Base-by-base conservation (phyloP, 1,140 invertebrate genomes). In the Tetramorium parvispinum region DNA sequence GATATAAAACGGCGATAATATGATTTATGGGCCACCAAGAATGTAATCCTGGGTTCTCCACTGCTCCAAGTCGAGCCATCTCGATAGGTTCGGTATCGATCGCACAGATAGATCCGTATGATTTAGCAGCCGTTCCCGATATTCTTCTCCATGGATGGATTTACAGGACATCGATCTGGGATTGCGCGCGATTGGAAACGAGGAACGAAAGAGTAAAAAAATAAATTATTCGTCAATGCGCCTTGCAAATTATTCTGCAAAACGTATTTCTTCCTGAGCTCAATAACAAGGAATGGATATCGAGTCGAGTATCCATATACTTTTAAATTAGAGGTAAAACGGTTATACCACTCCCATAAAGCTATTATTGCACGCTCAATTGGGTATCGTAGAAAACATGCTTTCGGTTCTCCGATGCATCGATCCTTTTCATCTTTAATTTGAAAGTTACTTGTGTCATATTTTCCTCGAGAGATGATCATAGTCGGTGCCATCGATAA, bases 1-100 rank as follows among this genome's bases (percentile, higher is more conserved):
- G 79, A 27, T 59, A 75, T 83, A 83, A 75, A 83, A 59, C n/a
- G 40, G 66, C 43, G 79, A 83, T 83, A 83, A 83, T 83, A 46
- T 73, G 66, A 83, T 83, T 83, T 73, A 83, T 75, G 79, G 53
- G 13, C 53, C 68, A 21, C 53, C 43, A 59, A 75, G 79, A 83
- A 61, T 59, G 40, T 75, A 75, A 82, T 82, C 24, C 40, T 32
- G n/a, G 40, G 24, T 46, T 82, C 79, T 57, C 49, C 24, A 4
- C 43, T n/a, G 51, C 66, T 8, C 40, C 18, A 21, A 59, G 51
- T 16, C 11, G 18, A 46, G 40, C 40, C 27, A 32, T 73, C 79
- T 71, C 40, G 40, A 73, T 51, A 53, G 63, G 32, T 70, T 7
- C 13, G 73, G 32, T 51, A 79, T 79, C 76, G 68, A 83, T 83